Evolutionary conservation across 1,140 invertebrate species (phyloP).

Genomic region (Oncopodura yosiiana): DNA sequence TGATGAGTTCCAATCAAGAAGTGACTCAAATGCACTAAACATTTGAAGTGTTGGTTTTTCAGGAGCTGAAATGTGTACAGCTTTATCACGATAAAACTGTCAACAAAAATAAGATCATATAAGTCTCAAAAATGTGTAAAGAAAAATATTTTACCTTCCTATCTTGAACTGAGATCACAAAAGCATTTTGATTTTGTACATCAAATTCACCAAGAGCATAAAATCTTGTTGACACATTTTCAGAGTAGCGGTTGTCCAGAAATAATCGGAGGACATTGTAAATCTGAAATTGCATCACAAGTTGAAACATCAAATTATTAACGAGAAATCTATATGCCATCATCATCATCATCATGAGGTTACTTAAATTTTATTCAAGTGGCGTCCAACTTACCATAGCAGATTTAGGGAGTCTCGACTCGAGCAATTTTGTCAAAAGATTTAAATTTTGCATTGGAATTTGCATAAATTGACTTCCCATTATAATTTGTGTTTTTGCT

Average conservation of each 20-base stretch:
- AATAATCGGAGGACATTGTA: neutral
- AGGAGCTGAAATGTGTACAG: neutral
- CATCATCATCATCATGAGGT: too few species aligned
- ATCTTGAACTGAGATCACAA: neutral
- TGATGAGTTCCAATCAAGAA: neutral
- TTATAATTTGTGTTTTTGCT: too few species aligned
- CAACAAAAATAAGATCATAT: neutral
- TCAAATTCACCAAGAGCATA: neutral
- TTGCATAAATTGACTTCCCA: too few species aligned
- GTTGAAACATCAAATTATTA: too few species aligned
- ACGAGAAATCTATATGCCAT: too few species aligned
- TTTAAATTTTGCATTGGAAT: too few species aligned
- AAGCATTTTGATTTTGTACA: neutral
- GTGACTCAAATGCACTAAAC: neutral
- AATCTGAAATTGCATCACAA: neutral
- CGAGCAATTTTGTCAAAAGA: too few species aligned
- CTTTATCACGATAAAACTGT: neutral
- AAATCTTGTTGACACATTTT: neutral
- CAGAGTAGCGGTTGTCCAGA: neutral
- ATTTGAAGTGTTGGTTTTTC: neutral
- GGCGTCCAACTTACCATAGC: too few species aligned
- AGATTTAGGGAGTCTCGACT: too few species aligned
- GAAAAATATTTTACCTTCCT: neutral
- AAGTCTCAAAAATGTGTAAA: neutral
- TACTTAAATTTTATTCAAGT: too few species aligned